These are phyloP conservation scores for Sylvia borin DNA, from an alignment of 2,797 vertebrate genomes.

Conservation along the genomic window DNA sequence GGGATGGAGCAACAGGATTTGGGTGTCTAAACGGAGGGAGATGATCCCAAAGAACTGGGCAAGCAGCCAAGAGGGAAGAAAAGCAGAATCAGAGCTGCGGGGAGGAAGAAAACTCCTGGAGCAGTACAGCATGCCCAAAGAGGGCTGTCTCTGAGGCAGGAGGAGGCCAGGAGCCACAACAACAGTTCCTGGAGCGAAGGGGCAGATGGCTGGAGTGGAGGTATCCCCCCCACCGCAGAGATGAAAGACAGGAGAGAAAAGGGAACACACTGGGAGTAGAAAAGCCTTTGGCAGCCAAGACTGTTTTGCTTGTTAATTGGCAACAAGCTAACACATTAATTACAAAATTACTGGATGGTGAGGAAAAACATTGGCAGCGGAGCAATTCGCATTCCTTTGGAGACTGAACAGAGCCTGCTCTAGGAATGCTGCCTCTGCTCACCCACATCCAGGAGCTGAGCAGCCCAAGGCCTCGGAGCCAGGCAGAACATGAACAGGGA, in stretches of 20 bases:
- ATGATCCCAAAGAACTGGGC: background rate
- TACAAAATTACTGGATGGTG: background rate
- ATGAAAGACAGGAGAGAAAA: conserved; percentile 12
- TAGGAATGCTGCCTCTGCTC: background rate
- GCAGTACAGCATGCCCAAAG: background rate
- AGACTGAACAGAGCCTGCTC: background rate
- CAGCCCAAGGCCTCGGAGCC: background rate
- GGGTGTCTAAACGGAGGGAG: background rate
- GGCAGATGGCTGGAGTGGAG: conserved; percentile 11
- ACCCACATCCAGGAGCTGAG: background rate
- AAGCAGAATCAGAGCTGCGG: background rate
- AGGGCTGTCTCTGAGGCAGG: background rate
- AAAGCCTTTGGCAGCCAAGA: background rate
- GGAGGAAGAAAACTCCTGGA: background rate
- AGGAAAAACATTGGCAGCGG: background rate
- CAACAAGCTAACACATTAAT: conserved; percentile 26
- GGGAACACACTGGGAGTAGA: background rate
- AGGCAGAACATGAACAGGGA: background rate
- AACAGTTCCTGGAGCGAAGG: background rate
- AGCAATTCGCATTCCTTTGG: background rate
- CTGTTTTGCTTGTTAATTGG: conserved; percentile 32
- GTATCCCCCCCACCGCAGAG: background rate
- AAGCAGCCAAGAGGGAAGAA: background rate
- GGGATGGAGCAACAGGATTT: background rate
- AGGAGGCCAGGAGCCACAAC: background rate